Evolutionary conservation across 2,888 invertebrate genomes (phyloP).

Genomic region (Thymelicus acteon): DNA sequence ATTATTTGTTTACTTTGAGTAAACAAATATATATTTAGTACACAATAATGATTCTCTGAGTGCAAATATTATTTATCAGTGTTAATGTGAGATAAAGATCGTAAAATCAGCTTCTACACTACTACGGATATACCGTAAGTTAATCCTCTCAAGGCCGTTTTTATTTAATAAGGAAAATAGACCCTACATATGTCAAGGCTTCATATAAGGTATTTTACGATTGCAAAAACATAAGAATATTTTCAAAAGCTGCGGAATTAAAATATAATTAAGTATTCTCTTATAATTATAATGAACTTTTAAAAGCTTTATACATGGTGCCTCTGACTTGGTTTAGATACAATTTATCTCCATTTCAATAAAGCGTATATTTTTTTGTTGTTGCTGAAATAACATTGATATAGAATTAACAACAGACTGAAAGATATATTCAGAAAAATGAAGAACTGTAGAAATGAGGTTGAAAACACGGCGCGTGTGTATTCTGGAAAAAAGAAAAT

Average conservation of each 20-base stretch:
- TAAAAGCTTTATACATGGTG: not conserved
- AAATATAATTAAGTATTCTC: not conserved
- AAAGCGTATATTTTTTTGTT: not conserved
- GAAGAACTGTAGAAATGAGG: too few relatives aligned
- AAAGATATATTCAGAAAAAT: too few relatives aligned
- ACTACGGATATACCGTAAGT: conserved; percentile 55
- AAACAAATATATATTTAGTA: too few relatives aligned
- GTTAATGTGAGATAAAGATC: conserved; percentile 8
- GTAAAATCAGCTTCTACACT: conserved; percentile 46
- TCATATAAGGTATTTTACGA: conserved; percentile 47
- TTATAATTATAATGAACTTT: not conserved
- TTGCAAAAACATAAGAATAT: conserved; percentile 10
- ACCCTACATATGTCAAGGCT: conserved; percentile 65
- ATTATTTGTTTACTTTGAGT: too few relatives aligned
- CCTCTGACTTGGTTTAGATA: not conserved
- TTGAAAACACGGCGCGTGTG: too few relatives aligned
- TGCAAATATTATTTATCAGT: conserved; percentile 30
- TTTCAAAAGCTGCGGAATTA: conserved; percentile 15
- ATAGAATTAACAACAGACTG: too few relatives aligned
- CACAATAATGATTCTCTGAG: not conserved
- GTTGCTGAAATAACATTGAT: too few relatives aligned
- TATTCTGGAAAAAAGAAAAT: too few relatives aligned
- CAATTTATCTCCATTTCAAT: not conserved
- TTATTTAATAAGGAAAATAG: conserved; percentile 72
- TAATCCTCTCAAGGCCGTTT: conserved; percentile 60